Conservation (phyloP, 2,113 vertebrate genomes). For the Orthonyx spaldingii region DNA sequence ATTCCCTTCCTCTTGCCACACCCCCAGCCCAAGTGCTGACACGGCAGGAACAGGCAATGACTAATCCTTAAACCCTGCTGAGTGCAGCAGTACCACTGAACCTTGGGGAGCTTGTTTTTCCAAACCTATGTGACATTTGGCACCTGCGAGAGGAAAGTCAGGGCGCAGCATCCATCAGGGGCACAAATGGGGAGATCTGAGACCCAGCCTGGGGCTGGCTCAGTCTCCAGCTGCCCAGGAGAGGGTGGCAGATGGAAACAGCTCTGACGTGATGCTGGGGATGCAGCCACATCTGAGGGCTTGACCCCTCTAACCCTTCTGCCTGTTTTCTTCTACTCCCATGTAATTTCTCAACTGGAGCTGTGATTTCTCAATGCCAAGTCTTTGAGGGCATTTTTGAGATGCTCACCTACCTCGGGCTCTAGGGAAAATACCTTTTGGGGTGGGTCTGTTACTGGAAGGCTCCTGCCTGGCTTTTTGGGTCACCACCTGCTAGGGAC, state of each 20-base stretch:
- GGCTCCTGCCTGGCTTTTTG: not conserved
- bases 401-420: not conserved
- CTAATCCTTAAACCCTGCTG: slow-evolving; percentile 42
- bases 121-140: accelerated
- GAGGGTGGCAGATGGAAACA: not conserved
- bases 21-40: not conserved
- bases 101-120: not conserved
- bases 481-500: not conserved
- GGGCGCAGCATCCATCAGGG: not conserved
- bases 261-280: accelerated
- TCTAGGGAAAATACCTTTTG: not conserved
- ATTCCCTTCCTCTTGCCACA: not conserved
- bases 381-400: not conserved
- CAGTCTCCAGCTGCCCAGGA: not conserved
- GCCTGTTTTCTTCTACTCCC: not conserved
- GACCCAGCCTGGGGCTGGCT: not conserved
- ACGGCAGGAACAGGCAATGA: not conserved
- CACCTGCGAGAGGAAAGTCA: not conserved
- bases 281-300: not conserved
- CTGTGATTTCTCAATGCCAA: not conserved
- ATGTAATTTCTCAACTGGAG: not conserved
- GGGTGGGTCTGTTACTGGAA: not conserved
- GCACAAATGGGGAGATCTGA: accelerated
- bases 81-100: not conserved
- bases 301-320: not conserved